Evolutionary conservation across 1,140 invertebrate genomes (phyloP).

Genomic region (Portunus trituberculatus): DNA sequence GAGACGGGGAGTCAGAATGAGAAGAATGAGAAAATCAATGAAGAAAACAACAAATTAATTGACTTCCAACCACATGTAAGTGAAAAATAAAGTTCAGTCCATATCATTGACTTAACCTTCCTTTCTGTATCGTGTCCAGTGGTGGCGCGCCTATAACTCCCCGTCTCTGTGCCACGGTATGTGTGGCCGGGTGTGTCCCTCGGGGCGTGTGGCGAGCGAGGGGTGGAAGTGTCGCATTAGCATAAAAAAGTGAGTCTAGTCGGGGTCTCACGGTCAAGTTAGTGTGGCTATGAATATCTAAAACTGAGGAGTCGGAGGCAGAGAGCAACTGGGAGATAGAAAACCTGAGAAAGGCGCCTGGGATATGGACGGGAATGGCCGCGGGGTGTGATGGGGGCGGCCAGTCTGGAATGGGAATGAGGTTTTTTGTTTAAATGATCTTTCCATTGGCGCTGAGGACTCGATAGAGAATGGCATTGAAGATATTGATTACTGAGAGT

Average conservation of each 20-base stretch:
- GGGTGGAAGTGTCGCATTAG: not conserved
- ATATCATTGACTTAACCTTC: too few species aligned
- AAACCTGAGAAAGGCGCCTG: too few species aligned
- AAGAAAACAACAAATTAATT: too few species aligned
- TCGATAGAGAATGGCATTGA: not conserved
- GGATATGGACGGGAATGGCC: not conserved
- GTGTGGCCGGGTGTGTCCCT: too few species aligned
- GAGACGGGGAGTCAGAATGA: too few species aligned
- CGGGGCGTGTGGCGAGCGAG: not conserved
- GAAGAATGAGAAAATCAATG: too few species aligned
- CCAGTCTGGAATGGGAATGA: not conserved
- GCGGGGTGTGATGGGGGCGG: not conserved
- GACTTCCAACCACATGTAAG: too few species aligned
- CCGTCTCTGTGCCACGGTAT: too few species aligned
- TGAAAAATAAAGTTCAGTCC: too few species aligned
- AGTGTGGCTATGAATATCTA: conserved; percentile 4
- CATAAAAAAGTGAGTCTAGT: not conserved
- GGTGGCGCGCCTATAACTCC: too few species aligned
- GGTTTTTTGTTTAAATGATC: not conserved
- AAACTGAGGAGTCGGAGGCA: not conserved
- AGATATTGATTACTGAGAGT: not conserved
- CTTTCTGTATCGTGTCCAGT: too few species aligned
- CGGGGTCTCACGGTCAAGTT: not conserved
- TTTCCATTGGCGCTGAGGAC: not conserved
- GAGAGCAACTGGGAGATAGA: not conserved